A percentile compares a stretch with the other conserved stretches of the same genome.
These are phyloP conservation scores for Chromis chromis DNA, from an alignment of 2,797 vertebrate genomes.

Conservation along the genomic window DNA sequence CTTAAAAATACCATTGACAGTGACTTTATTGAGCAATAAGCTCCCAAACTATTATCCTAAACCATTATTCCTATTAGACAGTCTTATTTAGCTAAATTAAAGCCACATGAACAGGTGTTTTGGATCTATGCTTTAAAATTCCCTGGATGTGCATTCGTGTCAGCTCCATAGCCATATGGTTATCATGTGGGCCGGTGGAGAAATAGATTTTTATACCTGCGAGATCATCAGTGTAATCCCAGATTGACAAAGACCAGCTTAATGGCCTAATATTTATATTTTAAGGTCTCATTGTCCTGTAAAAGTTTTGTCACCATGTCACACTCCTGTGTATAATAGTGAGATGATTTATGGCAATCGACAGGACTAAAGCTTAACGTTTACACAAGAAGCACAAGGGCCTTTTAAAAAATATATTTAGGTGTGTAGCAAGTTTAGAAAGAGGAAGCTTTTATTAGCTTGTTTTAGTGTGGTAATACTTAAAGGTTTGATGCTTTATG, in stretches of 20 bases:
- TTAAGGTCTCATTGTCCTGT: slow-evolving; percentile 1
- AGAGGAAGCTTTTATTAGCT: slow-evolving; percentile 16
- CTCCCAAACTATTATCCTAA: neutral
- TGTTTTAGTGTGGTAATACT: neutral
- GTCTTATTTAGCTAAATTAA: neutral
- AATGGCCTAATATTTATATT: slow-evolving; percentile 52
- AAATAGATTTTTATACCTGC: slow-evolving; percentile 28
- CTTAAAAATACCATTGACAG: neutral
- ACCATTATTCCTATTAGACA: slow-evolving; percentile 2
- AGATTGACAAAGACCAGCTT: slow-evolving; percentile 23
- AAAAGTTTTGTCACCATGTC: slow-evolving; percentile 43
- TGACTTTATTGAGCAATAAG: neutral
- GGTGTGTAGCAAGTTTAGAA: slow-evolving; percentile 5
- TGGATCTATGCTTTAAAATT: slow-evolving; percentile 25
- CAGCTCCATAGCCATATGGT: slow-evolving; percentile 40
- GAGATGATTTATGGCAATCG: slow-evolving; percentile 36
- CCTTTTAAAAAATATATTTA: slow-evolving; percentile 15
- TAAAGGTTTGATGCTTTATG: slow-evolving; percentile 19
- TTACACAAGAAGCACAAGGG: slow-evolving; percentile 16
- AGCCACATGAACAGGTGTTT: slow-evolving; percentile 49
- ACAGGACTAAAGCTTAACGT: slow-evolving; percentile 21
- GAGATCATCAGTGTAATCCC: slow-evolving; percentile 22
- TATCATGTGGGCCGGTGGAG: slow-evolving; percentile 20
- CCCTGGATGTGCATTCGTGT: slow-evolving; percentile 23
- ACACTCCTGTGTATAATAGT: slow-evolving; percentile 16